Evolutionary conservation across 2,113 vertebrate species (phyloP).

Genomic region (Podocnemis expansa): DNA sequence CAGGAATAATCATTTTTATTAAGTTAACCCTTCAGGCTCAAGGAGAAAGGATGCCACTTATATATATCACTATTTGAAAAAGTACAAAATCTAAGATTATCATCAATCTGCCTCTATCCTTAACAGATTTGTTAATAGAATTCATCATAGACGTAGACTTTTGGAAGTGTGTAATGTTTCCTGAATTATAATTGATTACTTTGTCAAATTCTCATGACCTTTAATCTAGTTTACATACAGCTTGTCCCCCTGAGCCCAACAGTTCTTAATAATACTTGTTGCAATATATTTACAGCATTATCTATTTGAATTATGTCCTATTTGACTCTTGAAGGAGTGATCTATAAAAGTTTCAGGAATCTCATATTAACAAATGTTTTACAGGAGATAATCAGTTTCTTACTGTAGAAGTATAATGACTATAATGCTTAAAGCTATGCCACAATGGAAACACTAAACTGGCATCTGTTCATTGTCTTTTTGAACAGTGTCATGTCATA

Average conservation of each 20-base stretch:
- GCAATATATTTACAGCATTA: background rate
- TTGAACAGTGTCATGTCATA: background rate
- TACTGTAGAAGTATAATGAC: background rate
- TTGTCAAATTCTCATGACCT: background rate
- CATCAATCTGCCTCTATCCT: background rate
- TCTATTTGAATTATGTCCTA: background rate
- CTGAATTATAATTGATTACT: background rate
- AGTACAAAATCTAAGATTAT: background rate
- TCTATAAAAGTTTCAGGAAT: background rate
- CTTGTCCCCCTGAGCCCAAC: background rate
- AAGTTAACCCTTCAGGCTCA: background rate
- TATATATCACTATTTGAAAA: background rate
- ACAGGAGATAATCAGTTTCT: background rate
- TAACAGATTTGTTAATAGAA: fast-evolving
- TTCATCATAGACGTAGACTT: background rate
- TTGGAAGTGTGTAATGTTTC: too few species aligned
- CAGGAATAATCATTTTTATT: background rate
- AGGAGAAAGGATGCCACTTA: background rate
- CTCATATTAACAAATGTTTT: background rate
- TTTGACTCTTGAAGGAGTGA: background rate
- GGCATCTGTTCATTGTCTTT: background rate
- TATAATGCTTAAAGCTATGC: background rate
- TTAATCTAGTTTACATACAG: background rate
- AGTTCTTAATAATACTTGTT: background rate
- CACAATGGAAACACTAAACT: background rate